Base-by-base conservation (phyloP, 1,140 invertebrate species). In the Drosophila kepulauana region DNA sequence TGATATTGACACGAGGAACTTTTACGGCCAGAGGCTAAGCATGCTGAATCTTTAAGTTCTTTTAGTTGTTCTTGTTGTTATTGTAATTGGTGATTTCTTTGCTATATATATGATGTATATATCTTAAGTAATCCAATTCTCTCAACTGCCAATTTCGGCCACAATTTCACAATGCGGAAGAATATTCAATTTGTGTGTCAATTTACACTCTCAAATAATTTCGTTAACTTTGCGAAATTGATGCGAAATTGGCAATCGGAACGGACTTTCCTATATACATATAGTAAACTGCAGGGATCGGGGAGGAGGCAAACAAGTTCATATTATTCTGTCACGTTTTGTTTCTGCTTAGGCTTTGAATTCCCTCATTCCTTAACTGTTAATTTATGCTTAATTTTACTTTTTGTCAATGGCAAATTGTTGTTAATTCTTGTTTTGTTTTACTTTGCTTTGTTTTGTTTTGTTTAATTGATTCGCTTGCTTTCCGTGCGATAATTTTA, bases 381-480 rank as follows among this genome's bases (percentile, higher is more conserved):
- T 63, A 63, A 10, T 63, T 35, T 33, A 38, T 41, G 13, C 35
- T 57, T 57, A 41, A 38, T 57, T 41, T 43, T 41, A 43, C 16
- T 25, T 57, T 48, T 48, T 57, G 20, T 25, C 16, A 57, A 20
- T 57, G 13, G 35, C 54, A 57, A 57, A 11, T 48, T 56, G 5
- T 66, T 72, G 7, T 10, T 58, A 35, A 38, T 43, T 38, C 35
- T 38, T 38, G 8, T 38, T 38, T 46, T 62, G 20, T 38, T 57
- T 57, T 61, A 1, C 69, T 64, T 75, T 54, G 7, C 15, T 52
- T 72, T 41, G 10, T 2, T n/a, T n/a, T 43, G 3, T 43, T 52
- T 61, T 62, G 1, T 68, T 48, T 79, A 79, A 79, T 86, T 81
- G 78, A 81, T 86, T 86, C 73, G 66, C 74, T 70, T 71, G 58